A percentile compares a stretch with the other conserved stretches of the same genome.
Evolutionary conservation across 2,113 vertebrate species (phyloP).

Genomic region (Casuarius casuarius): DNA sequence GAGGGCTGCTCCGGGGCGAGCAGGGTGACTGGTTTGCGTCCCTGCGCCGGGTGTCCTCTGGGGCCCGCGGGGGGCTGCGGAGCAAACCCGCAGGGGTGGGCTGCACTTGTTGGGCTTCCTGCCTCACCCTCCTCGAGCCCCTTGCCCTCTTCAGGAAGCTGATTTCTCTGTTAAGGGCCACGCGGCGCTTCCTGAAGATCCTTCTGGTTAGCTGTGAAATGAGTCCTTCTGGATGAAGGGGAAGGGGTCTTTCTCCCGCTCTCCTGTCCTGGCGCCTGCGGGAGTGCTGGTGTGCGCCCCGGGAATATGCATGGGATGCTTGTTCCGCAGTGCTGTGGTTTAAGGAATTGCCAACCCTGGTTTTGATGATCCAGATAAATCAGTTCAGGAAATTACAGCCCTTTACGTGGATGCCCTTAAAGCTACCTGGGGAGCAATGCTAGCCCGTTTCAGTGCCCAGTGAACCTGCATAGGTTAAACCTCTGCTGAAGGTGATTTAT

Average conservation of each 20-base stretch:
- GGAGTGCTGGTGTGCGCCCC: neutral
- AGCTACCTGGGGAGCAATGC: neutral
- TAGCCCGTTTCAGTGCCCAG: neutral
- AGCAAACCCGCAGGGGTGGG: neutral
- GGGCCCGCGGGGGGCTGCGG: neutral
- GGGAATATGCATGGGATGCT: neutral
- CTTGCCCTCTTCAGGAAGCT: neutral
- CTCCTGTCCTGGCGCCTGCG: rapidly evolving
- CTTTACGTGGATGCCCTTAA: neutral
- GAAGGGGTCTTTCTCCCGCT: neutral
- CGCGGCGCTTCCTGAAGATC: neutral
- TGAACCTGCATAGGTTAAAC: neutral
- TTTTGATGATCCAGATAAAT: neutral
- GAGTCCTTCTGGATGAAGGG: neutral
- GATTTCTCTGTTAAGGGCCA: neutral
- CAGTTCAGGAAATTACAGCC: neutral
- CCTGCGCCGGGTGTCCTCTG: neutral
- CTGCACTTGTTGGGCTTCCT: neutral
- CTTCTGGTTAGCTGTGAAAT: neutral
- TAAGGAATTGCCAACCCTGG: neutral
- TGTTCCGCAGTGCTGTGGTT: neutral
- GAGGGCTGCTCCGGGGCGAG: neutral
- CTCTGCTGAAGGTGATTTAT: neutral
- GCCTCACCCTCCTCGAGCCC: neutral
- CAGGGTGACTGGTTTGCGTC: neutral